These are phyloP conservation scores for Aleiodes leptofemur DNA, from an alignment of 2,888 invertebrate species.

Conservation along the genomic window DNA sequence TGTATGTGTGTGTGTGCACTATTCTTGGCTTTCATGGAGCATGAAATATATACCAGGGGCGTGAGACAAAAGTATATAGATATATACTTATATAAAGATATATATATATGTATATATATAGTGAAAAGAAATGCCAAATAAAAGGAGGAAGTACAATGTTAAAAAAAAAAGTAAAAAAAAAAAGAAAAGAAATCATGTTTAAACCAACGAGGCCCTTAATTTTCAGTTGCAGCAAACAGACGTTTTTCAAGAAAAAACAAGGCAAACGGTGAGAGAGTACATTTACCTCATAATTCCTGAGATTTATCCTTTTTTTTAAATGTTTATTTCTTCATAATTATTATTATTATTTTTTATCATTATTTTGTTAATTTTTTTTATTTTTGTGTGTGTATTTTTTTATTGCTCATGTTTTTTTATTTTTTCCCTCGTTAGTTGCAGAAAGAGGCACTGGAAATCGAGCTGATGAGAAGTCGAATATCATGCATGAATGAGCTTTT, in stretches of 20 bases:
- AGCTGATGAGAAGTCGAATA: conserved; percentile 69
- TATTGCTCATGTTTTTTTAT: not conserved
- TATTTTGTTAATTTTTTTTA: conserved; percentile 7
- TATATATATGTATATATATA: not conserved
- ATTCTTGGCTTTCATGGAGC: conserved; percentile 30
- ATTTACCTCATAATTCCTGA: conserved; percentile 21
- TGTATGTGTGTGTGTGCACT: no score
- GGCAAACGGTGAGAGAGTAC: conserved; percentile 67
- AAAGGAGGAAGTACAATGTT: conserved; percentile 4
- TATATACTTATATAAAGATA: no score
- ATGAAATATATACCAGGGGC: conserved; percentile 38
- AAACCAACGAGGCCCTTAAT: conserved; percentile 40
- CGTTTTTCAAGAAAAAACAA: conserved; percentile 69
- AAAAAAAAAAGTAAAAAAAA: not conserved
- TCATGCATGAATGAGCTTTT: conserved; percentile 68
- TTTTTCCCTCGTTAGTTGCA: conserved; percentile 59
- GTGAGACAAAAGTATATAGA: conserved; percentile 14
- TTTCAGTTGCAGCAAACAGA: conserved; percentile 69
- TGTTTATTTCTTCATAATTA: not conserved
- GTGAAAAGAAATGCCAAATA: not conserved
- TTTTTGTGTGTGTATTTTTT: not conserved
- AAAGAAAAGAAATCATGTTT: not conserved
- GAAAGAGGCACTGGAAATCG: conserved; percentile 69
- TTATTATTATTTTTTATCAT: conserved; percentile 51
- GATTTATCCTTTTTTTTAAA: conserved; percentile 38